Evolutionary conservation across 2,888 invertebrate genomes (phyloP), one percentile per base, ranked within the genome.

Genomic region (Nomada fucata): DNA sequence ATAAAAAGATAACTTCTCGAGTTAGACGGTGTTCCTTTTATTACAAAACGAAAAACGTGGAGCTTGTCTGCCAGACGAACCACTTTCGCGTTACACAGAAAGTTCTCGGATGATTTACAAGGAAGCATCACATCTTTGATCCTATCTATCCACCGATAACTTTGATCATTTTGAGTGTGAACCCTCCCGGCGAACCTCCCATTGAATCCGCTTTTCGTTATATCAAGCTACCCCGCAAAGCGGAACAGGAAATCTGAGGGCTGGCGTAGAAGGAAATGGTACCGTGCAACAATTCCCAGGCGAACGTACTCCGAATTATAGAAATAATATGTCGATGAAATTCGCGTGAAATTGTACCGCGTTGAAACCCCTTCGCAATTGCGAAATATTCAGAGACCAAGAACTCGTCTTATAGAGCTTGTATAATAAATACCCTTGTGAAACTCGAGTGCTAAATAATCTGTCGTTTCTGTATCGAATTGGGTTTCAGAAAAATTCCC

Each of bases 111-210:
- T 59, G 69, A 47, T 69, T 69, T 74, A 67, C 36, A 60, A 52
- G 26, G 42, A 59, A 60, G 64, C 47, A 60, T 36, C 15, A 50
- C 52, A 29, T 52, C 13, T 63, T 55, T 55, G n/a, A 15, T 23
- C 52, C 42, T 23, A 23, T 29, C 50, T 52, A 67, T 59, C 60
- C n/a, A 11, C n/a, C 52, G 59, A 74, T 74, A 67, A 60, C 74
- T 67, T 74, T 74, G 74, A 74, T 74, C 74, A 67, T 67, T 74
- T 67, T 23, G 50, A 67, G 67, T 47, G 57, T 47, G 29, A 44
- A 55, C 53, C n/a, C 29, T 57, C 47, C 20, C n/a, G 9, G 1
- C 15, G 44, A 50, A 61, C 50, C 57, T 26, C 50, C 57, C n/a
- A 65, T 74, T 47, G 26, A 57, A 64, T 65, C 47, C 57, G 29